These are phyloP conservation scores for Mus spicilegus DNA, from an alignment of 2,113 vertebrate genomes.

Conservation along the genomic window DNA sequence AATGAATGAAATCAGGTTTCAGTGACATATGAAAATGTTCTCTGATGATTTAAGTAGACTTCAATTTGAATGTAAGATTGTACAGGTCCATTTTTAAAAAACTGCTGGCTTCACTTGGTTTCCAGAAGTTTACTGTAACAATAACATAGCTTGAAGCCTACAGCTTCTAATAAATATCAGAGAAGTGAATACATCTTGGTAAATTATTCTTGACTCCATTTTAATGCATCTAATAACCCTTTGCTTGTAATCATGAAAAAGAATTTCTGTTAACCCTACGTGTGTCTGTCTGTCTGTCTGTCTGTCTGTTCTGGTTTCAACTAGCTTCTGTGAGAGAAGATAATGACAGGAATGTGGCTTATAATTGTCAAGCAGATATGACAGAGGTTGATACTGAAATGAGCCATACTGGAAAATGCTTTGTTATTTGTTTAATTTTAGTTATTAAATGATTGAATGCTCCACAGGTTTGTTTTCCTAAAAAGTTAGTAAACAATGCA, in stretches of 20 bases:
- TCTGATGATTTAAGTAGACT: neutral
- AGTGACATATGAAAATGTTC: slow-evolving; percentile 29
- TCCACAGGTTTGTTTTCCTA: slow-evolving; percentile 34
- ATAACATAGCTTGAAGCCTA: neutral
- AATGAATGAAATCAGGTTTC: slow-evolving; percentile 47
- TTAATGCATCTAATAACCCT: neutral
- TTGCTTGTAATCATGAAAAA: neutral
- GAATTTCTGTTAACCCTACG: neutral
- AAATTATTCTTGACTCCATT: neutral
- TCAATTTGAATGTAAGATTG: neutral
- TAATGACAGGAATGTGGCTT: slow-evolving; percentile 25
- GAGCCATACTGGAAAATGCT: neutral
- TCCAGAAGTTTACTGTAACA: neutral
- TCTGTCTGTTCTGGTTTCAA: neutral
- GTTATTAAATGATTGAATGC: slow-evolving; percentile 23
- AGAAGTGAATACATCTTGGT: neutral
- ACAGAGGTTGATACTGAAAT: slow-evolving; percentile 64
- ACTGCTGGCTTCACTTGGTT: slow-evolving; percentile 10
- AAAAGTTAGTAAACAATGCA: slow-evolving; percentile 63
- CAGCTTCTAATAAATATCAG: slow-evolving; percentile 42
- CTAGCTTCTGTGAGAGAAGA: neutral
- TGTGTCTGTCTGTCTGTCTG: neutral
- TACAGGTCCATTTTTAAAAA: neutral
- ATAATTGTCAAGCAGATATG: slow-evolving; percentile 54
- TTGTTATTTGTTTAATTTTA: slow-evolving; percentile 58